These are phyloP conservation scores for Acanthis flammea DNA, from an alignment of 2,797 vertebrate genomes.

Conservation along the genomic window DNA sequence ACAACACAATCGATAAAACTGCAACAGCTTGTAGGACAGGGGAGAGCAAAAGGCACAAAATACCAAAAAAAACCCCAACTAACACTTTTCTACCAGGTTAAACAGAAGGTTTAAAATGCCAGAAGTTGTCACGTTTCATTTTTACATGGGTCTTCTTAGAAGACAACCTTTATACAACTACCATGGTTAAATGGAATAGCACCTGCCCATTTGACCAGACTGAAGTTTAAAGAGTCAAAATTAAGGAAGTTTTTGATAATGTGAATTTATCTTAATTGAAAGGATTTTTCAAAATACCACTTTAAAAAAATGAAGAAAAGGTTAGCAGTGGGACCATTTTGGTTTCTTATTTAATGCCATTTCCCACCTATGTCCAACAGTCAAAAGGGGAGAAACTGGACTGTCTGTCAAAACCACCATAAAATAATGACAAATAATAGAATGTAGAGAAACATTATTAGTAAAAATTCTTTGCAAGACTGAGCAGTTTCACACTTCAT, in stretches of 20 bases:
- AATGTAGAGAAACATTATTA: neutral
- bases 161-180: neutral
- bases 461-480: neutral
- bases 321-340: neutral
- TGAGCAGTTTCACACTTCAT: neutral
- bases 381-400: neutral
- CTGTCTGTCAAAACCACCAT: neutral
- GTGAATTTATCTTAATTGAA: neutral
- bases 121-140: neutral
- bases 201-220: neutral
- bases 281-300: neutral
- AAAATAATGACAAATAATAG: neutral
- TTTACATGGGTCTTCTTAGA: neutral
- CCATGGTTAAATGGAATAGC: neutral
- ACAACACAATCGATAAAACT: slow-evolving; percentile 78
- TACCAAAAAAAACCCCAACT: neutral
- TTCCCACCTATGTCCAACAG: neutral
- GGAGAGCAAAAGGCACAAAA: neutral
- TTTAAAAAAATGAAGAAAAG: neutral
- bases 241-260: neutral
- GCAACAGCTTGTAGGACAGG: slow-evolving; percentile 51
- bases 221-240: neutral
- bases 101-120: neutral
- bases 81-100: neutral
- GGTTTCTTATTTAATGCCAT: neutral